Base-by-base conservation (phyloP, 2,797 vertebrate genomes). In the Galagoides demidoff region DNA sequence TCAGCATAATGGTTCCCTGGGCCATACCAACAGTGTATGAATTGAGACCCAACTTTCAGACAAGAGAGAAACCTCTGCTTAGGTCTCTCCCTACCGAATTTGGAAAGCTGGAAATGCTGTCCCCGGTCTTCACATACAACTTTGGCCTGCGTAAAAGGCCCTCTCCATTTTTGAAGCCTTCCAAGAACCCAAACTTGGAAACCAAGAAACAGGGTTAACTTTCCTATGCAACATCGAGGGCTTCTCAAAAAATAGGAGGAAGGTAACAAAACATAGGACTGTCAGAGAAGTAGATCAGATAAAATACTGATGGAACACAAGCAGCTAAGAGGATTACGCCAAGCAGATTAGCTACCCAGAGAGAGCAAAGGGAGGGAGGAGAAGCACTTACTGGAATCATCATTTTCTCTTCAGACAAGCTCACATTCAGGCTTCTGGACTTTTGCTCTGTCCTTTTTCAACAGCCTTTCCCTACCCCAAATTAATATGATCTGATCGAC, bases 291-390 rank as follows among this genome's bases (percentile, higher is more conserved):
- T 87, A 97, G 87, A 98, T 98, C 96, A 98, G 98, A 98, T 98
- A 96, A 97, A 97, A 98, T 84, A 63, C 96, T 66, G 95, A 97
- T 78, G 97, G 64, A 98, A 94, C 96, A 98, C 97, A 98, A 89
- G 96, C 93, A 93, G 39, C 96, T 96, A 98, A 98, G 97, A 98
- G 97, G 98, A 98, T 98, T 98, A 98, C 49, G 79, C 95, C 94
- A 95, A 98, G 97, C 43, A 0, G 98, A 98, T 98, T 98, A 98
- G 93, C 97, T 97, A 78, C 92, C 95, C 96, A 95, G 94, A 97
- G 96, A 98, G 98, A 55, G 94, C 71, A 96, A 97, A 96, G 25
- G 5, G 7, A 14, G 20, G 4, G 4, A 0, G 1, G 66, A 52
- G 61, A n/a, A 11, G 83, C 49, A 63, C 95, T 93, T 96, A 97